Evolutionary conservation across 2,888 invertebrate species (phyloP).

Genomic region (Oasisia sp.): DNA sequence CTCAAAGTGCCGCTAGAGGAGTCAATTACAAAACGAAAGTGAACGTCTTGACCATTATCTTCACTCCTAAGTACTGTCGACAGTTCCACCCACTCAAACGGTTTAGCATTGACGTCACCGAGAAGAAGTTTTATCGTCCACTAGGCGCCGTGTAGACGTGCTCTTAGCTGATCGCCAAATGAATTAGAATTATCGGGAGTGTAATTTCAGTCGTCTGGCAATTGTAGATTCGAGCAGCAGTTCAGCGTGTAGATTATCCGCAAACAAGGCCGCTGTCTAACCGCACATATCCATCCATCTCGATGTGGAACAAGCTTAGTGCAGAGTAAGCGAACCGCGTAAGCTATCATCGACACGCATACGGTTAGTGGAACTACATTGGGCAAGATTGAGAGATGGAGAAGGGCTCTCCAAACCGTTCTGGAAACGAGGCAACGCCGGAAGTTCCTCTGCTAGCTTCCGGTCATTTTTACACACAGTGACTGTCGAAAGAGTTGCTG

Average conservation of each 20-base stretch:
- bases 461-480: too few species aligned
- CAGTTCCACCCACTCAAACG: background rate
- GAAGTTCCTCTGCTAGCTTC: background rate
- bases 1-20: background rate
- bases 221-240: background rate
- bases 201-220: background rate
- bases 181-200: constrained; percentile 1
- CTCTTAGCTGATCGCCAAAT: background rate
- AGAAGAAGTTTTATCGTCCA: background rate
- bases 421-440: background rate
- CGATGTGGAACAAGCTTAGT: background rate
- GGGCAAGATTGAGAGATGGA: background rate
- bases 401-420: background rate
- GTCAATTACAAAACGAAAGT: background rate
- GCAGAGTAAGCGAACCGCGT: background rate
- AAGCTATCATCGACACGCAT: background rate
- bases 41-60: background rate
- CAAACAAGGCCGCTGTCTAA: constrained; percentile 9
- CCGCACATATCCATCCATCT: background rate
- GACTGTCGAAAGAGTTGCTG: too few species aligned
- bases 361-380: background rate
- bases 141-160: background rate
- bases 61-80: background rate
- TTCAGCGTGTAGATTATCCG: background rate
- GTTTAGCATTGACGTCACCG: background rate